Evolutionary conservation across 2,113 vertebrate species (phyloP).

Genomic region (Scomber japonicus): DNA sequence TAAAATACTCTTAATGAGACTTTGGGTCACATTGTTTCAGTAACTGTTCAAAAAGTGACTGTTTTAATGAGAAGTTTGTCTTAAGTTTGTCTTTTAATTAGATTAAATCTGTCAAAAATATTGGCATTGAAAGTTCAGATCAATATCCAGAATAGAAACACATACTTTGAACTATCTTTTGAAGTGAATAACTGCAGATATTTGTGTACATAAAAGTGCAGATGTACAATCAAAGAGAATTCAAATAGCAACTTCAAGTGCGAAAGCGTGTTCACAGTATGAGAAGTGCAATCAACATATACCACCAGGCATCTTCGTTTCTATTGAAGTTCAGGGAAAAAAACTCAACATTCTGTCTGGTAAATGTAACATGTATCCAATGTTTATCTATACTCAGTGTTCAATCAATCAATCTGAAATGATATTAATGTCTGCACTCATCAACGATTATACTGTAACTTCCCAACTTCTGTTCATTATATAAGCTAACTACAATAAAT

Average conservation of each 20-base stretch:
- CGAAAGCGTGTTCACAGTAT: neutral
- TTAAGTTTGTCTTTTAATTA: neutral
- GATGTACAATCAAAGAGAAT: too few species aligned
- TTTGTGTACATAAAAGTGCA: too few species aligned
- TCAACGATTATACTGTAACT: neutral
- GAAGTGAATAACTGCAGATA: too few species aligned
- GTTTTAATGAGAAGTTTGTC: neutral
- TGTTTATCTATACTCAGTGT: too few species aligned
- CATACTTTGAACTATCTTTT: too few species aligned
- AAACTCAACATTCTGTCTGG: neutral
- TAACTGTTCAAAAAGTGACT: neutral
- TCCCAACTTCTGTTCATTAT: neutral
- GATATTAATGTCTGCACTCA: neutral
- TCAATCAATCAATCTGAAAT: neutral
- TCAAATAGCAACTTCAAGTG: too few species aligned
- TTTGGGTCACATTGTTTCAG: neutral
- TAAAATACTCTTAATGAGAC: neutral
- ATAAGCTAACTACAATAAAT: neutral
- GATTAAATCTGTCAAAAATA: neutral
- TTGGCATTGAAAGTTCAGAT: too few species aligned
- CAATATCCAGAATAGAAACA: too few species aligned
- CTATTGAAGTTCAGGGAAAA: neutral
- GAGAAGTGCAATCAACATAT: neutral
- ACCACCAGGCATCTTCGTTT: neutral
- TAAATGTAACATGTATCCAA: neutral